A percentile compares a stretch with the other conserved stretches of the same genome.
Evolutionary conservation across 1,140 invertebrate species (phyloP).

Genomic region (Musca domestica): DNA sequence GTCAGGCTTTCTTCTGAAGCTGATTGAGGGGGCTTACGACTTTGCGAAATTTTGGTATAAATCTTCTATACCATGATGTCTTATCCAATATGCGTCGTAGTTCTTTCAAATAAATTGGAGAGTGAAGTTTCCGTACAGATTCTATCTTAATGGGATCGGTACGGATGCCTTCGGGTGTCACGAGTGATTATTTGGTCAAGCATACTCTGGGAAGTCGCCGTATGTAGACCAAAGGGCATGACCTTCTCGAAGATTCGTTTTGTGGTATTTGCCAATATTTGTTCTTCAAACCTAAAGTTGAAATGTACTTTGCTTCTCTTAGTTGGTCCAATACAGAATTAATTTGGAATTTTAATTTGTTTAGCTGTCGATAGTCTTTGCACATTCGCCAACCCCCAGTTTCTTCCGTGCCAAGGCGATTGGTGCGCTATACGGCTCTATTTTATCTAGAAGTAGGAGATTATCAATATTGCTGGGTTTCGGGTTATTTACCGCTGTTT

Average conservation of each 20-base stretch:
- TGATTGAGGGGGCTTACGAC: not conserved
- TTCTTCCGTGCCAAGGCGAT: no score
- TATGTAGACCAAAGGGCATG: not conserved
- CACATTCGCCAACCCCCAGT: no score
- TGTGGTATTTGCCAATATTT: no score
- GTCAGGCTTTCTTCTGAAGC: not conserved
- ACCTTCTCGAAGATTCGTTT: slow-evolving; percentile 8
- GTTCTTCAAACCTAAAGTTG: no score
- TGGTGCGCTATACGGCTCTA: not conserved
- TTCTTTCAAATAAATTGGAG: slow-evolving; percentile 28
- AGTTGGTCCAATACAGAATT: no score
- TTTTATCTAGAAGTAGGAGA: not conserved
- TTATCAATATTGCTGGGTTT: slow-evolving; percentile 10
- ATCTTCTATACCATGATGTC: not conserved
- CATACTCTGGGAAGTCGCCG: not conserved
- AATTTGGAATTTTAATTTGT: no score
- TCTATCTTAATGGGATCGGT: not conserved
- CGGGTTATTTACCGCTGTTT: not conserved
- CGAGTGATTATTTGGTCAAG: not conserved
- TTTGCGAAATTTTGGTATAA: slow-evolving; percentile 28
- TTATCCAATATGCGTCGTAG: slow-evolving; percentile 29
- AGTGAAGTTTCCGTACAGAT: not conserved
- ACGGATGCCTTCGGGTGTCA: not conserved
- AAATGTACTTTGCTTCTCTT: no score
- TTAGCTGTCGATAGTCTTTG: slow-evolving; percentile 21